These are phyloP conservation scores for Cydia fagiglandana DNA, from an alignment of 1,140 invertebrate genomes.

Conservation along the genomic window DNA sequence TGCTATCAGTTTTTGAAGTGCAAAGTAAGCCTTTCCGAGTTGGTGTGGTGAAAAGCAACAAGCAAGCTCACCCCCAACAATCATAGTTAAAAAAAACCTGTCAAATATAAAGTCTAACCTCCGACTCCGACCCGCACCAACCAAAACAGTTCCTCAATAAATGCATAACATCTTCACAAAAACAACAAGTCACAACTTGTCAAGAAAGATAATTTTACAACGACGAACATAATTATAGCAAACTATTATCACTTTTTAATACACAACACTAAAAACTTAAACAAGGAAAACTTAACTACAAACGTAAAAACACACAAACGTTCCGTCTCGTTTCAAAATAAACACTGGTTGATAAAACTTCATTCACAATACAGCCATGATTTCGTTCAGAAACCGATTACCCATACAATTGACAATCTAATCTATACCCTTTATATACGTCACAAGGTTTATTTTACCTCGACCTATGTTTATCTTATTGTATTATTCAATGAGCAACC, in stretches of 20 bases:
- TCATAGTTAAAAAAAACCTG: neutral
- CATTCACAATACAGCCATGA: constrained; percentile 24
- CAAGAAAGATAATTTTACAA: constrained; percentile 5
- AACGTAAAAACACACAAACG: neutral
- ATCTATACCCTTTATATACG: neutral
- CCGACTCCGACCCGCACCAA: neutral
- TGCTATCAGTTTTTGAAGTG: no score
- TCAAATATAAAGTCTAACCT: neutral
- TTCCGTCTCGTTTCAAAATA: constrained; percentile 17
- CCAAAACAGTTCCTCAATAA: neutral
- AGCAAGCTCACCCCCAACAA: no score
- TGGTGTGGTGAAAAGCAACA: no score
- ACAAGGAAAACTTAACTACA: neutral
- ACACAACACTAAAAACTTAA: neutral
- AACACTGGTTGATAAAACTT: constrained; percentile 19
- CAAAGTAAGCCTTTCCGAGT: no score
- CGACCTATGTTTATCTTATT: neutral
- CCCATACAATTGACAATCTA: neutral
- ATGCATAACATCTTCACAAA: constrained; percentile 2
- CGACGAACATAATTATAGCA: neutral
- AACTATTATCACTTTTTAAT: neutral
- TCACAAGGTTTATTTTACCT: neutral
- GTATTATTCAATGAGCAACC: neutral
- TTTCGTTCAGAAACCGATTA: constrained; percentile 21
- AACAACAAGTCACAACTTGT: neutral